Evolutionary conservation across 2,888 invertebrate species (phyloP), one percentile per base, ranked within the genome.

Genomic region (Brachypalpus laphriformis): DNA sequence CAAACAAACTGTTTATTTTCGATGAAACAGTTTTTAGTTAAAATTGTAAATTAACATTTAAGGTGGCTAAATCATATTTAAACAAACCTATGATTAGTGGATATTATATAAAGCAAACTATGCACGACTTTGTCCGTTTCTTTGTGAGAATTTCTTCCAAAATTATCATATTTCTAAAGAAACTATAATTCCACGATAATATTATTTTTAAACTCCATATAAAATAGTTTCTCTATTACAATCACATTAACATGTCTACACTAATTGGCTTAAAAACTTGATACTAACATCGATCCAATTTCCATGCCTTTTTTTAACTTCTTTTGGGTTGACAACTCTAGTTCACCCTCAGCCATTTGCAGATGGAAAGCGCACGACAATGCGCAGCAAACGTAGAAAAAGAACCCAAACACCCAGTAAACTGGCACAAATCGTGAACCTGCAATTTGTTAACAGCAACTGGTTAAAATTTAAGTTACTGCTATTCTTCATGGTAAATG

Each of bases 381-480:
- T 45, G 42, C 28, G 11, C 25, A 51, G 25, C 7, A 61, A 72
- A 61, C n/a, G 34, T 49, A 34, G n/a, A 42, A 49, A 34, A 42
- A 40, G 57, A 72, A 57, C 47, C 31, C 45, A 54, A 49, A 37
- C 56, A 56, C n/a, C 40, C 40, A 49, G 40, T 25, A 65, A 78
- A 72, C 78, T 80, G 65, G 78, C 71, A 80, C 78, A 80, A 80
- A 80, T 78, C 78, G 78, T 80, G 78, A 80, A 66, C 71, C 65
- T 57, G 65, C 78, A 80, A 80, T 80, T 80, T 80, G 78, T 80
- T 71, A 66, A 57, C 65, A 75, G 45, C 57, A 72, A 71, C 57
- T 71, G 63, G 71, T 78, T 63, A 57, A 34, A 20, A 28, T 63
- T 71, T 28, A 37, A 34, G 28, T 16, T 57, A 47, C 54, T 25